phyloP scores from a whole-genome alignment of 2,888 invertebrate genomes.

The Cosmia trapezina region DNA sequence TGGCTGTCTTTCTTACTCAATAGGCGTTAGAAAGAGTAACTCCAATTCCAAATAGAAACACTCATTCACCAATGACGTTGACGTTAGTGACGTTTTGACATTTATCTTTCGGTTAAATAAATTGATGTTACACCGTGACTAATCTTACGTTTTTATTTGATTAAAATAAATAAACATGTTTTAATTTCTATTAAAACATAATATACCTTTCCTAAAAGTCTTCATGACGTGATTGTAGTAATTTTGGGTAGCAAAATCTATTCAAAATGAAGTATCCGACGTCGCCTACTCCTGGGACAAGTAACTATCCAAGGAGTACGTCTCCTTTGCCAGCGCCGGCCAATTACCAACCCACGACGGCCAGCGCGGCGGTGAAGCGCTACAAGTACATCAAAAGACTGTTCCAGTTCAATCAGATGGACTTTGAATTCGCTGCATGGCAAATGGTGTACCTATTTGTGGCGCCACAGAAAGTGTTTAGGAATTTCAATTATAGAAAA shows the following conservation, averaged over 20 bases:
- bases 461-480: slow-evolving; percentile 98
- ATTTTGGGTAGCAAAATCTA: slow-evolving; percentile 38
- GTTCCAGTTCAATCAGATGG: slow-evolving; percentile 98
- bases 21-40: slow-evolving; percentile 18
- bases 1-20: neutral
- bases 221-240: slow-evolving; percentile 57
- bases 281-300: slow-evolving; percentile 88
- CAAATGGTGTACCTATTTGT: slow-evolving; percentile 99
- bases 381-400: slow-evolving; percentile 96
- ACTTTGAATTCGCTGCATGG: slow-evolving; percentile 99
- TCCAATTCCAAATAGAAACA: no score
- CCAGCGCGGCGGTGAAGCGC: slow-evolving; percentile 96
- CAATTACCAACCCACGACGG: slow-evolving; percentile 92
- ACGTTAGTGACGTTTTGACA: slow-evolving; percentile 40
- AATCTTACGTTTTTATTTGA: slow-evolving; percentile 46
- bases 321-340: slow-evolving; percentile 93
- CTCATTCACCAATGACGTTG: slow-evolving; percentile 5
- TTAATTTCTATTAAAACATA: slow-evolving; percentile 32
- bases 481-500: slow-evolving; percentile 99
- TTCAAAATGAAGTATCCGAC: slow-evolving; percentile 91
- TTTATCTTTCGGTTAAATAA: slow-evolving; percentile 35
- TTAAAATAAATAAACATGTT: slow-evolving; percentile 65
- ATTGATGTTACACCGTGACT: slow-evolving; percentile 61
- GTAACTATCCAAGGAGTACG: slow-evolving; percentile 89
- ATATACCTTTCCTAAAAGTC: slow-evolving; percentile 26